These are phyloP conservation scores for Syrrhaptes paradoxus DNA, from an alignment of 2,113 vertebrate genomes.

Conservation along the genomic window DNA sequence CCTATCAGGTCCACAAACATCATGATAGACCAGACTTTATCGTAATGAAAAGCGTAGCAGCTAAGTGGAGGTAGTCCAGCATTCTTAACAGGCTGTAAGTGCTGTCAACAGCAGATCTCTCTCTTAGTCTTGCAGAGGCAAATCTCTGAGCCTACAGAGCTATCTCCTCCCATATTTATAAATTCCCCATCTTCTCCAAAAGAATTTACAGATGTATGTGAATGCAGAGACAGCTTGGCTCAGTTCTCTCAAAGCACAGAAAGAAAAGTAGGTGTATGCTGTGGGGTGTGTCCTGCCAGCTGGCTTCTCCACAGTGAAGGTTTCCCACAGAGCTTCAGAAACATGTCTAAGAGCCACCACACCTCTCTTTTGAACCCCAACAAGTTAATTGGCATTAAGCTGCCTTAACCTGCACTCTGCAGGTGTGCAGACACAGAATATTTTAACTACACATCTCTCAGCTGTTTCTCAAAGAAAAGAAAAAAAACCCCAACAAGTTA, in stretches of 20 bases:
- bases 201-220: background rate
- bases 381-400: background rate
- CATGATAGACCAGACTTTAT: background rate
- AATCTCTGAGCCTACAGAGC: background rate
- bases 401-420: background rate
- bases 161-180: background rate
- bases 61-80: background rate
- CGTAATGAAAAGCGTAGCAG: background rate
- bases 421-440: background rate
- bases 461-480: background rate
- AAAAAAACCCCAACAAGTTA: background rate
- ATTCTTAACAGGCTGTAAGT: background rate
- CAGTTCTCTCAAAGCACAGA: background rate
- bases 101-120: background rate
- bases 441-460: background rate
- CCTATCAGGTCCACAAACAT: background rate
- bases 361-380: background rate
- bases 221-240: background rate
- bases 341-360: background rate
- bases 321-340: slow-evolving; percentile 7
- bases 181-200: background rate
- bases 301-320: background rate
- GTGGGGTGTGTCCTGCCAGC: background rate
- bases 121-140: background rate
- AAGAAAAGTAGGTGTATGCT: background rate